A percentile compares a stretch with the other conserved stretches of the same genome.
Evolutionary conservation across 2,797 vertebrate genomes (phyloP).

Genomic region (Cephalopachus bancanus): DNA sequence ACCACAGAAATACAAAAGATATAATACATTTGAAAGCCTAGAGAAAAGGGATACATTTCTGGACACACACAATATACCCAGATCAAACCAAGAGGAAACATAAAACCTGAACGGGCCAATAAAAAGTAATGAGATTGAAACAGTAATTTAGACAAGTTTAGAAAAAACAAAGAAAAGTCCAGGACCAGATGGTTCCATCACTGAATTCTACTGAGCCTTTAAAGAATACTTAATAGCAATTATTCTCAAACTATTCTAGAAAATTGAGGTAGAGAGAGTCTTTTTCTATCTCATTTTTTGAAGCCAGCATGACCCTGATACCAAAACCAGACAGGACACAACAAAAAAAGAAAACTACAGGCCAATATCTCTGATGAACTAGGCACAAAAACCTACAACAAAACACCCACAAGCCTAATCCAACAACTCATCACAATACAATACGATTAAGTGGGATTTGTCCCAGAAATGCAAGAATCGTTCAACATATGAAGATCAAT

Average conservation of each 20-base stretch:
- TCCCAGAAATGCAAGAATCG: neutral
- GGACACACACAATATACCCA: neutral
- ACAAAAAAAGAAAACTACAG: neutral
- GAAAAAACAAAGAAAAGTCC: neutral
- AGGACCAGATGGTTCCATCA: neutral
- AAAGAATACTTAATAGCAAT: neutral
- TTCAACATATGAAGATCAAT: neutral
- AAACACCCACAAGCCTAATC: neutral
- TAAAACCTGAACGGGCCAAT: neutral
- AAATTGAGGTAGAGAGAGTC: neutral
- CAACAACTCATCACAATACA: neutral
- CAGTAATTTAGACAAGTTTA: neutral
- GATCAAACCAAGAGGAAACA: neutral
- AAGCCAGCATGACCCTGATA: neutral
- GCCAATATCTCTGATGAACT: neutral
- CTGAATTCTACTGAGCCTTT: neutral
- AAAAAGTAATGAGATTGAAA: neutral
- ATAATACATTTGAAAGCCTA: neutral
- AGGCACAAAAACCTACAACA: neutral
- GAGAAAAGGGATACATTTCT: neutral
- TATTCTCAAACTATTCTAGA: neutral
- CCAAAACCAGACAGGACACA: neutral
- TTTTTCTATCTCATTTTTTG: neutral
- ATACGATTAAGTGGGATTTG: neutral
- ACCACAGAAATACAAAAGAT: neutral